Evolutionary conservation across 2,113 vertebrate genomes (phyloP), one percentile per base, ranked within the genome.

Genomic region (Leptocoma aspasia): DNA sequence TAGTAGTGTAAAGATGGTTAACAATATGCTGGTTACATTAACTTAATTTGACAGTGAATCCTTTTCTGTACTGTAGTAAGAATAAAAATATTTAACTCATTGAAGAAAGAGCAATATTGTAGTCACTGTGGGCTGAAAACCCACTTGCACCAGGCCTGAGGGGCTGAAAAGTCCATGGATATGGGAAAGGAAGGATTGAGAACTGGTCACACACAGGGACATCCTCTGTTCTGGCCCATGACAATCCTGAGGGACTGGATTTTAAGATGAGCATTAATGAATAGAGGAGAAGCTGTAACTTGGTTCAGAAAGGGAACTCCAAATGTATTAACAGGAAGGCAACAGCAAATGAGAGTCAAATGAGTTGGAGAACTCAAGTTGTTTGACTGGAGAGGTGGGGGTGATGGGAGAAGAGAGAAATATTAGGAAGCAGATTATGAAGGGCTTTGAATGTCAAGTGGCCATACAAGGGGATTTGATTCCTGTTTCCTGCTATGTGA

Each of bases 401-500:
- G 14, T 89, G 37, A 61, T 15, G 69, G 65, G 49, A 89, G 76
- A 82, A 57, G 22, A 77, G 71, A 60, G 33, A 60, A 95, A 53
- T 92, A 56, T 82, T 69, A 82, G 75, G 87, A 95, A 87, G 71
- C 27, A 80, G 63, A 47, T 96, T 86, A 56, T 68, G 90, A 86
- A 91, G 90, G 56, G 75, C 39, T 95, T 94, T 97, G 91, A 97
- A 96, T 96, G 95, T 96, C 94, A 91, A 97, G 94, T 95, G 90
- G 87, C 81, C 82, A 44, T 89, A 94, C 80, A 96, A 92, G 65
- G 28, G 86, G 78, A 82, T 82, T 94, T 91, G 92, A 90, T 90
- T 95, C 90, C 81, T 94, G 44, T 87, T 95, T 91, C 84, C 94
- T 95, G 93, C 68, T 92, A 79, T 87, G 75, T 92, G 90, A 92